phyloP scores from a whole-genome alignment of 2,113 vertebrate species.

The Seriola dumerili region DNA sequence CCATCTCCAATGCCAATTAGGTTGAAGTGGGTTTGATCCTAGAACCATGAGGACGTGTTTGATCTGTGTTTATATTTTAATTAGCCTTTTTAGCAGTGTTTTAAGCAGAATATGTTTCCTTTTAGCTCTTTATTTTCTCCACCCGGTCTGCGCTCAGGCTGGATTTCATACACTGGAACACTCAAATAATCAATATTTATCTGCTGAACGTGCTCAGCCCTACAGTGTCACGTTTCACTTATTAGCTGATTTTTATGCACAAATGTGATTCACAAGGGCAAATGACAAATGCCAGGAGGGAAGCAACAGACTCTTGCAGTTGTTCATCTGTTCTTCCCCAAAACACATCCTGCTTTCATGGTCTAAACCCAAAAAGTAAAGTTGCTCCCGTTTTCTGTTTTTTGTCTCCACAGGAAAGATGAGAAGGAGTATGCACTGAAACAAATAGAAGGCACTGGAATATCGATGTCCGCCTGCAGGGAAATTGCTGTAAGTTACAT shows the following conservation, averaged over 20 bases:
- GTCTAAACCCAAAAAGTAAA: constrained; percentile 19
- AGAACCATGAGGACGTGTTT: constrained; percentile 34
- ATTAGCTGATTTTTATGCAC: constrained; percentile 33
- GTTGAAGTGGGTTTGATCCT: constrained; percentile 52
- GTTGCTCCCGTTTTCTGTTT: constrained; percentile 12
- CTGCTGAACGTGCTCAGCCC: constrained; percentile 14
- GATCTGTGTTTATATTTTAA: constrained; percentile 40
- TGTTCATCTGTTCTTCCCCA: neutral
- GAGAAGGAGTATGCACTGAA: constrained; percentile 99
- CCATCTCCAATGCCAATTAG: constrained; percentile 54
- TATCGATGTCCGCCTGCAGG: constrained; percentile 99
- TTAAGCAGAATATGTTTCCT: constrained; percentile 16
- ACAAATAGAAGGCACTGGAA: constrained; percentile 99
- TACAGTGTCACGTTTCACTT: constrained; percentile 41
- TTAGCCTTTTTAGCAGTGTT: constrained; percentile 25
- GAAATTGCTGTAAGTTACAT: constrained; percentile 97
- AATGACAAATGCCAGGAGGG: constrained; percentile 9
- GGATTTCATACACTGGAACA: constrained; percentile 8
- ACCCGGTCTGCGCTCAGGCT: neutral
- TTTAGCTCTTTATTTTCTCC: neutral
- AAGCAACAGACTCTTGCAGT: constrained; percentile 6
- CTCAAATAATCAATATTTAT: constrained; percentile 45
- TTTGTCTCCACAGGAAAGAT: constrained; percentile 91
- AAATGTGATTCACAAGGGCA: constrained; percentile 40
- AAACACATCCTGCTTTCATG: neutral